Conservation (phyloP, 2,113 vertebrate genomes). For the Scopus umbretta region DNA sequence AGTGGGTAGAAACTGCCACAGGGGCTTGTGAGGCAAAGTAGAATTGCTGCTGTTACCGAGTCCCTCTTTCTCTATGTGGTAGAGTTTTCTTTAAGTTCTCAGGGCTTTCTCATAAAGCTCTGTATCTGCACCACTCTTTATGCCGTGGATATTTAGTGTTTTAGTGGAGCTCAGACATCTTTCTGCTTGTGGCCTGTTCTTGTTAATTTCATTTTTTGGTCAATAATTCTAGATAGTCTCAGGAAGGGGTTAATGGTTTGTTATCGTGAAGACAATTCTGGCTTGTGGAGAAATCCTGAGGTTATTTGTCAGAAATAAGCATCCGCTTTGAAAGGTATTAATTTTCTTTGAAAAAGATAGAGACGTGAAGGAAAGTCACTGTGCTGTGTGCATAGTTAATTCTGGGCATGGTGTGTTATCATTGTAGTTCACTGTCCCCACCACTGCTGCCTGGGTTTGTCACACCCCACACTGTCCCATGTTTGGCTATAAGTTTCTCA, state of each 20-base stretch:
- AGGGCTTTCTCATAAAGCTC: background rate
- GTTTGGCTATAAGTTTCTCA: background rate
- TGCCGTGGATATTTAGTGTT: background rate
- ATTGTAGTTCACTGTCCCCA: background rate
- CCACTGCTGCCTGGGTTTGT: background rate
- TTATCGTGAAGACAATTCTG: background rate
- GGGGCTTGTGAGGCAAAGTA: background rate
- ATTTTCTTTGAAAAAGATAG: background rate
- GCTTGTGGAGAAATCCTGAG: background rate
- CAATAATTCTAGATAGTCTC: background rate
- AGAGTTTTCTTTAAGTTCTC: background rate
- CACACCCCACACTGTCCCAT: background rate
- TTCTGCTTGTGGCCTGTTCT: background rate
- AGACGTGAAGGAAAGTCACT: background rate
- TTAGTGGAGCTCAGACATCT: background rate
- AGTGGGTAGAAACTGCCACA: background rate
- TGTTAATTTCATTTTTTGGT: background rate
- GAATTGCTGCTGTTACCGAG: background rate
- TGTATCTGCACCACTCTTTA: background rate
- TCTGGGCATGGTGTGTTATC: background rate
- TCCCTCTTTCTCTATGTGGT: background rate
- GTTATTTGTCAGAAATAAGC: background rate
- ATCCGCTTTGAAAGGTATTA: background rate
- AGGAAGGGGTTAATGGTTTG: background rate
- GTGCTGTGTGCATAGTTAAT: background rate